phyloP scores from a whole-genome alignment of 2,113 vertebrate species.

The Ahaetulla prasina region DNA sequence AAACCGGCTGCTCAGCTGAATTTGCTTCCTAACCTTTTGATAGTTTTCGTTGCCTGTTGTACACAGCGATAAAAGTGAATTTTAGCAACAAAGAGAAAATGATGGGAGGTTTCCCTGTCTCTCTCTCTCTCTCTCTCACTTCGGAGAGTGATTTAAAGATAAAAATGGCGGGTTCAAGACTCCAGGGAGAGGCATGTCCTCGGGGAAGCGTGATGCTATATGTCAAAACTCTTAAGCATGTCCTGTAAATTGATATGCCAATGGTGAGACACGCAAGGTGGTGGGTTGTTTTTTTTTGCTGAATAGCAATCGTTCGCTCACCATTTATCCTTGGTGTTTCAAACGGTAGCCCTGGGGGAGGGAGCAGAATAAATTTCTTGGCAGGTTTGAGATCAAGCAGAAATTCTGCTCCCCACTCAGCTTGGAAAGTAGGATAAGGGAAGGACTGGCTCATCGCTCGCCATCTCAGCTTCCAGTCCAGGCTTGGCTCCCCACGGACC shows the following conservation, averaged over 20 bases:
- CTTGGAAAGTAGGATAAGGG: background rate
- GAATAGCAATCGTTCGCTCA: background rate
- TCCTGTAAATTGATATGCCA: background rate
- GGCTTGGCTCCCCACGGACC: background rate
- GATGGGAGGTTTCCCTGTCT: accelerated
- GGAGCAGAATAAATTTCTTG: background rate
- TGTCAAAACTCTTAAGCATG: background rate
- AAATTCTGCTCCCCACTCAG: background rate
- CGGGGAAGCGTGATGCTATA: background rate
- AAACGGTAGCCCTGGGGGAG: background rate
- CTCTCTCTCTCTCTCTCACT: background rate
- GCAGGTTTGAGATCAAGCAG: background rate
- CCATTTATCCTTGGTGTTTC: background rate
- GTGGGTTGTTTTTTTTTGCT: no score
- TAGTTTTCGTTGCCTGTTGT: background rate
- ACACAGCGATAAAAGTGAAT: background rate
- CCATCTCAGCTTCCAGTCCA: background rate
- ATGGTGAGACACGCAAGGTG: background rate
- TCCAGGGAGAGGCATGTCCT: background rate
- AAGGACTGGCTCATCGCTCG: background rate
- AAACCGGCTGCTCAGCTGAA: background rate
- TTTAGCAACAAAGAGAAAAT: background rate
- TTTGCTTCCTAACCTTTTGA: background rate
- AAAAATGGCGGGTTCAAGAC: background rate
- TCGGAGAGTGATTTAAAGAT: background rate